Percentiles rank a stretch among this genome's conserved stretches.
Conservation (phyloP, 1,140 invertebrate genomes). For the Drosophila kanapiae region DNA sequence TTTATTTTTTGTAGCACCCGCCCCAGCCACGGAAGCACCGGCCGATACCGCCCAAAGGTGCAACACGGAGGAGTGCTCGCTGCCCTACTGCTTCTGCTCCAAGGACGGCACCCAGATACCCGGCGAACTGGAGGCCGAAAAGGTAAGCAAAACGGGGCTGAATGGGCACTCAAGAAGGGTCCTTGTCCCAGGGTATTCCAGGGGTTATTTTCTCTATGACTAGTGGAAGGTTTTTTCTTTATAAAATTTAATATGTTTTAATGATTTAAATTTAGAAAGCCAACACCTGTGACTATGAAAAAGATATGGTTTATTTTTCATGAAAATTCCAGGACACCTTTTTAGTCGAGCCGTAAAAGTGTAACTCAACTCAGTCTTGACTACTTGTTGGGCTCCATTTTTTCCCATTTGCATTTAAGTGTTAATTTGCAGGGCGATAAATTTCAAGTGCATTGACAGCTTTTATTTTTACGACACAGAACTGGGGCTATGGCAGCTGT, state of each 20-base stretch:
- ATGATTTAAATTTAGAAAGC: no score
- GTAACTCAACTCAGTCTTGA: not conserved
- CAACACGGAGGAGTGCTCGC: conserved; percentile 90
- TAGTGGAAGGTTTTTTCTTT: no score
- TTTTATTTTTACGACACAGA: conserved; percentile 76
- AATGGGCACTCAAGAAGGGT: not conserved
- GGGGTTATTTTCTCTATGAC: not conserved
- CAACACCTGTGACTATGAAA: no score
- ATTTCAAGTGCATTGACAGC: conserved; percentile 79
- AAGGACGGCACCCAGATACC: conserved; percentile 95
- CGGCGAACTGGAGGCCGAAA: conserved; percentile 91
- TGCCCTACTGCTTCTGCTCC: conserved; percentile 97
- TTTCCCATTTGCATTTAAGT: conserved; percentile 67
- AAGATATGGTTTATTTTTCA: no score
- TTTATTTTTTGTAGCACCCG: conserved; percentile 87
- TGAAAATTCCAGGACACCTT: not conserved
- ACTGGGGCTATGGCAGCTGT: conserved; percentile 55
- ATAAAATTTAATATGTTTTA: no score
- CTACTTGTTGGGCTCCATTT: conserved; percentile 31
- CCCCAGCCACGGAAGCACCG: conserved; percentile 92
- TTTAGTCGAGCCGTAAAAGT: no score
- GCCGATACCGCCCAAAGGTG: conserved; percentile 92
- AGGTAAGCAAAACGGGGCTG: conserved; percentile 87
- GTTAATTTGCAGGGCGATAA: conserved; percentile 80
- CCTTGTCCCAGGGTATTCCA: not conserved